phyloP scores from a whole-genome alignment of 2,113 vertebrate species.

The Rhadina sibilatrix region DNA sequence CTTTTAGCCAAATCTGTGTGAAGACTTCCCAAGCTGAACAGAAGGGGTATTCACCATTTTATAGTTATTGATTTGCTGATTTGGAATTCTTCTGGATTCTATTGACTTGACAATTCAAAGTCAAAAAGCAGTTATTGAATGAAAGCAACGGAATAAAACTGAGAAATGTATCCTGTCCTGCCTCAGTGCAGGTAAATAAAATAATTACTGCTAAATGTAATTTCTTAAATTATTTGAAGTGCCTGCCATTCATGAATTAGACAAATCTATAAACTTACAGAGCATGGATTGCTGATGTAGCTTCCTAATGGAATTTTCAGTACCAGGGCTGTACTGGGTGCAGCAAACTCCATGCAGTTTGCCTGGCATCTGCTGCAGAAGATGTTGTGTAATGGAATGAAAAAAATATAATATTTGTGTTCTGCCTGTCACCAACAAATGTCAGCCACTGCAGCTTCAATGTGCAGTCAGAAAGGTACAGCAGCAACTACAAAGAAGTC shows the following conservation, averaged over 20 bases:
- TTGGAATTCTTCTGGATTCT: background rate
- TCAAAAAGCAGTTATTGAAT: background rate
- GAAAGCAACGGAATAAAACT: background rate
- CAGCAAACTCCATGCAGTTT: background rate
- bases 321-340: background rate
- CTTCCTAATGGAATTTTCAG: background rate
- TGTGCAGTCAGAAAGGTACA: background rate
- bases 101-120: background rate
- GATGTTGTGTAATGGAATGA: background rate
- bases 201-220: background rate
- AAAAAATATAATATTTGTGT: background rate
- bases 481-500: conserved; percentile 13
- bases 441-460: background rate
- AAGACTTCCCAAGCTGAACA: background rate
- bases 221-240: background rate
- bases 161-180: background rate
- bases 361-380: background rate
- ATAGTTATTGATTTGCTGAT: background rate
- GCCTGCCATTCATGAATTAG: background rate
- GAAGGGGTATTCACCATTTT: background rate
- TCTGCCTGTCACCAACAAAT: background rate
- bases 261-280: background rate
- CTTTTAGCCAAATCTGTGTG: background rate
- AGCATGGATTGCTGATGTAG: background rate
- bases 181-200: background rate